These are phyloP conservation scores for Gymnorhina tibicen DNA, from an alignment of 2,113 vertebrate species.

Conservation along the genomic window DNA sequence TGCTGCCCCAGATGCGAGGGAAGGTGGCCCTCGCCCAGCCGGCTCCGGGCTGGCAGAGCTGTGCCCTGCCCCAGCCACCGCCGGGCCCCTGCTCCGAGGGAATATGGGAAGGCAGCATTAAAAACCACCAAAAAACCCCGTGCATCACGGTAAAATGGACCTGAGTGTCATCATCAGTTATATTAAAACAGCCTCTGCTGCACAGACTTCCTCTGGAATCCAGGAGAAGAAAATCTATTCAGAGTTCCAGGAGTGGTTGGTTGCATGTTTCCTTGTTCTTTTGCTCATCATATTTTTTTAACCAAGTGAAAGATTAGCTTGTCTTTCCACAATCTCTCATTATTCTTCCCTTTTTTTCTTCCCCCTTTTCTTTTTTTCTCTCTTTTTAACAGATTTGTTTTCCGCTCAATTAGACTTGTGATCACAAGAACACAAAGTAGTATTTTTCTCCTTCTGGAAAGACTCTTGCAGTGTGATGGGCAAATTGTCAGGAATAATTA, in stretches of 20 bases:
- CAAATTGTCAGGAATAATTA: constrained; percentile 83
- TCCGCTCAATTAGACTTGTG: constrained; percentile 78
- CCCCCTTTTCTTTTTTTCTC: neutral
- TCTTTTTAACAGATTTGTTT: constrained; percentile 77
- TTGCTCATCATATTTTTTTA: constrained; percentile 48
- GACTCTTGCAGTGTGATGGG: constrained; percentile 69
- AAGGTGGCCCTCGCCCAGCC: neutral
- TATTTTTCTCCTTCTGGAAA: constrained; percentile 79
- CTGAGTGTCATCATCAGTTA: neutral
- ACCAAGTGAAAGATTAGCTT: constrained; percentile 45
- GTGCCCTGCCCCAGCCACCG: neutral
- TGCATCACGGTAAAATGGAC: neutral
- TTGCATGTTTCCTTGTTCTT: constrained; percentile 35
- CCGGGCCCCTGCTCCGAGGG: neutral
- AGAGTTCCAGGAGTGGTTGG: neutral
- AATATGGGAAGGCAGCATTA: neutral
- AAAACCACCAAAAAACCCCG: neutral
- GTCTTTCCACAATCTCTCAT: constrained; percentile 16
- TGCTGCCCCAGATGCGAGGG: neutral
- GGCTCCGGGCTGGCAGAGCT: neutral
- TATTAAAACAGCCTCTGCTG: neutral
- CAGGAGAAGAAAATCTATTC: neutral
- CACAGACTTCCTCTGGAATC: neutral
- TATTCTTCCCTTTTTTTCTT: neutral
- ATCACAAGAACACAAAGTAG: constrained; percentile 75